Percentiles rank a stretch among this genome's conserved stretches.
Conservation (phyloP, 2,888 invertebrate species). For the Pyralis farinalis region DNA sequence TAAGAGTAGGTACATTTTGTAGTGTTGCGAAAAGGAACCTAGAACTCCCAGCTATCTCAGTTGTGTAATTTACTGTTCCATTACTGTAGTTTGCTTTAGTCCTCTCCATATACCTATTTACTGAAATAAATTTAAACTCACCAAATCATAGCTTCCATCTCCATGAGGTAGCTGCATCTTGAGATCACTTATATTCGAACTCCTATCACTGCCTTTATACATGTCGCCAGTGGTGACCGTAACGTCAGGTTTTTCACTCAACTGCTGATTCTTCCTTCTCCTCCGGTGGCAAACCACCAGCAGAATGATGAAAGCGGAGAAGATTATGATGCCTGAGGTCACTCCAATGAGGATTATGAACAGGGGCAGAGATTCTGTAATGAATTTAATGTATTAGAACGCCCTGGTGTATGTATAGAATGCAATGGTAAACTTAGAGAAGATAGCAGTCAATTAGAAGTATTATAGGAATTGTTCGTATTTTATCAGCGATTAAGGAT, state of each 20-base stretch:
- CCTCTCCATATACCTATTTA: no score
- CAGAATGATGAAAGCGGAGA: slow-evolving; percentile 90
- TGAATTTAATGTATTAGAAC: no score
- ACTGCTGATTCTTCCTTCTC: slow-evolving; percentile 71
- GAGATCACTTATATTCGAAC: slow-evolving; percentile 95
- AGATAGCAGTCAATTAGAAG: no score
- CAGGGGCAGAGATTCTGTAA: slow-evolving; percentile 87
- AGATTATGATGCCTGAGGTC: slow-evolving; percentile 90
- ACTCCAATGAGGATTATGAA: slow-evolving; percentile 92
- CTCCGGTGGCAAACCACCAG: slow-evolving; percentile 88
- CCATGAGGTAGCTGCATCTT: slow-evolving; percentile 93
- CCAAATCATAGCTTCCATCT: slow-evolving; percentile 88
- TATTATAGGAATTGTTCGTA: no score
- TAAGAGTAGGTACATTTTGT: no score
- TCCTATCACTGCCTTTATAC: slow-evolving; percentile 90
- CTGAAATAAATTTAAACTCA: slow-evolving; percentile 59
- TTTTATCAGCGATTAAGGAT: no score
- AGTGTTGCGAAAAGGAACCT: no score
- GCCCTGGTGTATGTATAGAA: no score
- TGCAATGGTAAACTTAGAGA: no score
- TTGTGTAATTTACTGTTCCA: no score
- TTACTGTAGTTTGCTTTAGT: no score
- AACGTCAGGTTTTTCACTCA: slow-evolving; percentile 82
- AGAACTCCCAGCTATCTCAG: no score
- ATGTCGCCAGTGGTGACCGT: slow-evolving; percentile 64